Evolutionary conservation across 2,888 invertebrate species (phyloP), one percentile per base, ranked within the genome.

Genomic region (Tineola bisselliella): DNA sequence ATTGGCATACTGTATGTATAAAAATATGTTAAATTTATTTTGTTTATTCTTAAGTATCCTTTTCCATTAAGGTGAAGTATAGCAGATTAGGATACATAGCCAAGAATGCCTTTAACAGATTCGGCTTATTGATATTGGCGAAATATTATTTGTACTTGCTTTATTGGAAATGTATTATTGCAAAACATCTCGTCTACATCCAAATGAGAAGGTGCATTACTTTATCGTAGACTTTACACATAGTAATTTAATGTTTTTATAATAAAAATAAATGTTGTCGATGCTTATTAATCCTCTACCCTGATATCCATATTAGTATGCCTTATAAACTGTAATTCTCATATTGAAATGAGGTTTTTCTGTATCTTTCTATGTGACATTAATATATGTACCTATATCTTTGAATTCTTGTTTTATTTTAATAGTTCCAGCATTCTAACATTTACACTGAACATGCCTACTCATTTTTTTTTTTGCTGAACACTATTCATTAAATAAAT

Each of bases 351-450:
- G 48, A 48, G n/a, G 25, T 25, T 48, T 13, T 48, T 15, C 13
- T 17, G 17, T 48, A 17, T 48, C 48, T 44, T 5, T 44, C 12
- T 48, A 48, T 48, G 48, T 48, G 48, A 48, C 48, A 48, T 48
- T 48, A 48, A 48, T 48, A 48, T 17, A 48, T 48, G 48, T 48
- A 48, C 48, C 48, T 48, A 43, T 43, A 48, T 48, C 48, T 48
- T 17, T 17, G 15, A 48, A 48, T 48, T 48, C 2, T 17, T 48
- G 43, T 48, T 48, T 48, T 48, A 48, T 48, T 48, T 48, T 48
- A 17, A 43, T 43, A 43, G 3, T 25, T 25, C 6, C 2, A 25
- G 6, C 25, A 4, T 25, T 2, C 25, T 25, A 25, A 25, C 25
- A 25, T 25, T 25, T 25, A 25, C n/a, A n/a, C n/a, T n/a, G n/a